These are phyloP conservation scores for Patiria miniata DNA, from an alignment of 35 echinoderm and acorn worm genomes.

Conservation along the genomic window DNA sequence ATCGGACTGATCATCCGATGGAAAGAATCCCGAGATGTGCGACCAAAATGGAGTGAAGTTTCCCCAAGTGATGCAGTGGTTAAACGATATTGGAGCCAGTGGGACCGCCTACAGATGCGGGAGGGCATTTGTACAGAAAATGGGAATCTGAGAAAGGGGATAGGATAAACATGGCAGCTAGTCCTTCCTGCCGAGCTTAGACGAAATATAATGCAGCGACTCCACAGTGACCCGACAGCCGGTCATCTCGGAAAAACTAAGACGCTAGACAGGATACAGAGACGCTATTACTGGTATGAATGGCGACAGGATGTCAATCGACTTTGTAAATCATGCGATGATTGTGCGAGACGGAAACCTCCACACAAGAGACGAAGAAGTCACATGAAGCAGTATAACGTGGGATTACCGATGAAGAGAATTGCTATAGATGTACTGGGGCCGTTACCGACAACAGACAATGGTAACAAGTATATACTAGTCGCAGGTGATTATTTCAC, in stretches of 20 bases:
- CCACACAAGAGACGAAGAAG: background rate
- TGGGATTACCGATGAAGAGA: slow-evolving; percentile 53
- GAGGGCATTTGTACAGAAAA: background rate
- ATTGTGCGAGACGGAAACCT: slow-evolving; percentile 28
- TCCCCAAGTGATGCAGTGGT: background rate
- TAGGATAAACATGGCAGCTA: slow-evolving; percentile 18
- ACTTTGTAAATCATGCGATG: slow-evolving; percentile 14
- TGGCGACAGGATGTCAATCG: slow-evolving; percentile 18
- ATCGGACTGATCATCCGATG: too few relatives aligned
- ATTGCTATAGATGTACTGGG: slow-evolving; percentile 62
- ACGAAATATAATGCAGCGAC: background rate
- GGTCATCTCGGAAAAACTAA: slow-evolving; percentile 37
- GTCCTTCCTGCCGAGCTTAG: background rate
- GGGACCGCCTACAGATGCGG: background rate
- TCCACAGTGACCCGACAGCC: slow-evolving; percentile 21
- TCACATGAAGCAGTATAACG: slow-evolving; percentile 15
- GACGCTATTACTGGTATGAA: slow-evolving; percentile 19
- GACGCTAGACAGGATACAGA: slow-evolving; percentile 18
- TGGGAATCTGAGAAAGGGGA: slow-evolving; percentile 28
- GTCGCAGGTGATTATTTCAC: slow-evolving; percentile 62
- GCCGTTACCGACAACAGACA: slow-evolving; percentile 32
- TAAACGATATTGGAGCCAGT: background rate
- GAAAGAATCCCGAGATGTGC: background rate
- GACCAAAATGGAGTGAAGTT: background rate
- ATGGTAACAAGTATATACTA: slow-evolving; percentile 42